phyloP scores from a whole-genome alignment of 2,888 invertebrate genomes.

The Polydrusus cervinus region DNA sequence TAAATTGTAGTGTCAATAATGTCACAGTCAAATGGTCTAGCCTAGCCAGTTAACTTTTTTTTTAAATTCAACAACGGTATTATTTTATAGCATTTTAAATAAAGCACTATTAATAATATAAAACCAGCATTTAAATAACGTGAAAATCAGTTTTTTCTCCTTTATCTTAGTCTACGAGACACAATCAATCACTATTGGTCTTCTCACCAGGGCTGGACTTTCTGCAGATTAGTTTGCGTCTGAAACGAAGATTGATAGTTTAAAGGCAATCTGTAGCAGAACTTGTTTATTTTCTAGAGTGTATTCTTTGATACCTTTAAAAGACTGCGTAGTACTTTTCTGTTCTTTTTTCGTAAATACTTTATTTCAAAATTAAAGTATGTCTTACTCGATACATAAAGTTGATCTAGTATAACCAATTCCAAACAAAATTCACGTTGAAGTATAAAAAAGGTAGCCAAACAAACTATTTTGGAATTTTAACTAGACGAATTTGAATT shows the following conservation, averaged over 20 bases:
- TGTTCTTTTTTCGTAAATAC: conserved; percentile 1
- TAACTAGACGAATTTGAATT: too few relatives aligned
- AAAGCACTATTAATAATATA: not conserved
- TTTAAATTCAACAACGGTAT: too few relatives aligned
- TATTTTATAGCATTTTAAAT: too few relatives aligned
- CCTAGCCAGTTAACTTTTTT: too few relatives aligned
- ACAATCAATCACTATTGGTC: conserved; percentile 35
- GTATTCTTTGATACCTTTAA: not conserved
- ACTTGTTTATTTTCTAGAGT: conserved; percentile 1
- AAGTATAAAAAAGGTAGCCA: too few relatives aligned
- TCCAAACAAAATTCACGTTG: too few relatives aligned
- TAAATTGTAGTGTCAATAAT: too few relatives aligned
- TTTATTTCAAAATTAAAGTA: too few relatives aligned
- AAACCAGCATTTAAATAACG: not conserved
- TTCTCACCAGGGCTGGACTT: conserved; percentile 42
- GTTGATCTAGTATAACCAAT: too few relatives aligned
- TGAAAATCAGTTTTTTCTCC: conserved; percentile 8
- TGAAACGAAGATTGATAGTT: conserved; percentile 47
- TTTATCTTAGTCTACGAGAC: not conserved
- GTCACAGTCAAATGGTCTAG: too few relatives aligned
- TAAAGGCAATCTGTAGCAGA: conserved; percentile 33
- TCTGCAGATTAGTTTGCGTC: conserved; percentile 23
- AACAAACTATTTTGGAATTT: too few relatives aligned
- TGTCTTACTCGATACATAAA: too few relatives aligned
- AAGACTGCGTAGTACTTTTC: not conserved